Conservation (phyloP, 2,797 vertebrate species). For the Botia kubotai region DNA sequence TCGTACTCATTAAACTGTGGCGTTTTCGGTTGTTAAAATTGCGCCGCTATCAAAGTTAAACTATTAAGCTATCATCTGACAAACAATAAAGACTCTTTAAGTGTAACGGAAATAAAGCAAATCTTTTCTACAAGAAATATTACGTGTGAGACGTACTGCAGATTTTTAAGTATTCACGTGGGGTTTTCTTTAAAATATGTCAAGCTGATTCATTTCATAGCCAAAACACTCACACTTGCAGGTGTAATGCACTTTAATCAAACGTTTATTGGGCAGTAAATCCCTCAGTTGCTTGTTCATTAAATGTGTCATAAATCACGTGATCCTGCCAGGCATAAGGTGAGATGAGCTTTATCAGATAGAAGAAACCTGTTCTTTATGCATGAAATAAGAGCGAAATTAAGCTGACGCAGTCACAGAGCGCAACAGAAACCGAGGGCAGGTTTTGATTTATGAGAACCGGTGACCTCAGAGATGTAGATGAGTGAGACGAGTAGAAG, state of each 20-base stretch:
- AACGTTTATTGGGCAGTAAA: slow-evolving; percentile 40
- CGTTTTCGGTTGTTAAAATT: background rate
- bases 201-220: slow-evolving; percentile 21
- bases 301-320: slow-evolving; percentile 18
- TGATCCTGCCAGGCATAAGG: slow-evolving; percentile 3
- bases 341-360: slow-evolving; percentile 16
- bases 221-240: slow-evolving; percentile 17
- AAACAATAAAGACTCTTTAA: background rate
- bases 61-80: slow-evolving; percentile 5
- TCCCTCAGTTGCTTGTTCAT: slow-evolving; percentile 25
- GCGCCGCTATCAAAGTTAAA: background rate
- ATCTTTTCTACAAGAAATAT: background rate
- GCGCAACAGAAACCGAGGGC: slow-evolving; percentile 3
- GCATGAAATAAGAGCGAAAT: slow-evolving; percentile 35
- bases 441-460: slow-evolving; percentile 46
- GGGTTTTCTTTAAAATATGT: background rate
- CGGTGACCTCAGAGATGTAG: slow-evolving; percentile 49
- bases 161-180: background rate
- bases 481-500: slow-evolving; percentile 34
- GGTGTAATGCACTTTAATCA: slow-evolving; percentile 33
- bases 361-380: slow-evolving; percentile 32
- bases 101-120: background rate
- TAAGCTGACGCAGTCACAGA: slow-evolving; percentile 28
- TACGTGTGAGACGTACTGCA: background rate
- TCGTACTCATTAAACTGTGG: background rate